These are phyloP conservation scores for Monopis laevigella DNA, from an alignment of 2,888 invertebrate genomes.

Conservation along the genomic window DNA sequence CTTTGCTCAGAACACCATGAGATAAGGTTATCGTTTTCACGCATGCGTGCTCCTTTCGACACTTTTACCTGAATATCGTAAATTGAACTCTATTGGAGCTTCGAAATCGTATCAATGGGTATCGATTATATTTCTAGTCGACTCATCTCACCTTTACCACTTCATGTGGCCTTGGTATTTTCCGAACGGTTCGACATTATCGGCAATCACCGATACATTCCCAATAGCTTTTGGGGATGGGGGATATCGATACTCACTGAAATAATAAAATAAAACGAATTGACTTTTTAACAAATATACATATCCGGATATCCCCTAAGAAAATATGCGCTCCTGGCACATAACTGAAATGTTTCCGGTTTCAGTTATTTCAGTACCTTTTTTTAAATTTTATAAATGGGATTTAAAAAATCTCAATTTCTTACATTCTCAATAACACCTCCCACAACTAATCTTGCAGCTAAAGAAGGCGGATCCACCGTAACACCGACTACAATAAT, in stretches of 20 bases:
- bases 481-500: slow-evolving; percentile 32
- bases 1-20: no score
- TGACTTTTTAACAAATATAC: not conserved
- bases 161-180: slow-evolving; percentile 59
- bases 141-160: slow-evolving; percentile 33
- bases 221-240: slow-evolving; percentile 32
- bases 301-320: not conserved
- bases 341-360: no score
- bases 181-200: slow-evolving; percentile 67
- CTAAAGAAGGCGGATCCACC: slow-evolving; percentile 37
- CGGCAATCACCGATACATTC: slow-evolving; percentile 62
- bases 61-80: no score
- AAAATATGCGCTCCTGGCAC: no score
- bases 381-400: no score
- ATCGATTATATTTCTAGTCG: slow-evolving; percentile 66
- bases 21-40: no score
- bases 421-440: no score
- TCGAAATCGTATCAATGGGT: slow-evolving; percentile 53
- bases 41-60: no score
- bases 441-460: no score
- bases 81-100: no score
- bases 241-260: slow-evolving; percentile 27
- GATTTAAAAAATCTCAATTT: no score
- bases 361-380: no score
- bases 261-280: not conserved